A percentile compares a stretch with the other conserved stretches of the same genome.
These are phyloP conservation scores for Tetraneura akinire DNA, from an alignment of 1,140 invertebrate genomes.

Conservation along the genomic window DNA sequence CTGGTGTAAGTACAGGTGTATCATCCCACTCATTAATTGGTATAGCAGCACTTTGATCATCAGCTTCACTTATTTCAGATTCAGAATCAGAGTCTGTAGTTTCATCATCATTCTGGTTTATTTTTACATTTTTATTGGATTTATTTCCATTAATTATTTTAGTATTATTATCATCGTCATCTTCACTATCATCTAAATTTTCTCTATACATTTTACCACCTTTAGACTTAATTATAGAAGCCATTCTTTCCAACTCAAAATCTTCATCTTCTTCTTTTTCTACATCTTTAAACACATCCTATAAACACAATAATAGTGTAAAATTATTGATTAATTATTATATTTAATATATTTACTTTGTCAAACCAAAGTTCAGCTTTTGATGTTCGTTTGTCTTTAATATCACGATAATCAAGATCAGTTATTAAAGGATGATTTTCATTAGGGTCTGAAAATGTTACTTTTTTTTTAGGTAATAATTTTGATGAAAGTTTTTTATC, in stretches of 20 bases:
- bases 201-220: conserved; percentile 66
- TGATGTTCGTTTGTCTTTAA: conserved; percentile 69
- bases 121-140: conserved; percentile 54
- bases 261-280: conserved; percentile 82
- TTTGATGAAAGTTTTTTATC: conserved; percentile 30
- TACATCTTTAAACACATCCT: conserved; percentile 81
- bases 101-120: conserved; percentile 56
- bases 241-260: conserved; percentile 79
- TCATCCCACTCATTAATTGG: conserved; percentile 47
- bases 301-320: conserved; percentile 40
- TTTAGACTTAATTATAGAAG: conserved; percentile 72
- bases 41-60: conserved; percentile 32
- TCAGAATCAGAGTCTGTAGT: conserved; percentile 60
- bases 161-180: conserved; percentile 53
- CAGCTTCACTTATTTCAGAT: conserved; percentile 65
- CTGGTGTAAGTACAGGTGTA: conserved; percentile 29
- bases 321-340: not conserved
- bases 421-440: conserved; percentile 78
- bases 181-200: conserved; percentile 57
- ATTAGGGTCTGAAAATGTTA: conserved; percentile 53
- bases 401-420: conserved; percentile 77
- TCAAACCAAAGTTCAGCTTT: conserved; percentile 89
- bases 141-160: conserved; percentile 56
- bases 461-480: conserved; percentile 51
- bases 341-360: conserved; percentile 62